These are phyloP conservation scores for Camelus bactrianus DNA, from an alignment of 2,113 vertebrate genomes.

Conservation along the genomic window DNA sequence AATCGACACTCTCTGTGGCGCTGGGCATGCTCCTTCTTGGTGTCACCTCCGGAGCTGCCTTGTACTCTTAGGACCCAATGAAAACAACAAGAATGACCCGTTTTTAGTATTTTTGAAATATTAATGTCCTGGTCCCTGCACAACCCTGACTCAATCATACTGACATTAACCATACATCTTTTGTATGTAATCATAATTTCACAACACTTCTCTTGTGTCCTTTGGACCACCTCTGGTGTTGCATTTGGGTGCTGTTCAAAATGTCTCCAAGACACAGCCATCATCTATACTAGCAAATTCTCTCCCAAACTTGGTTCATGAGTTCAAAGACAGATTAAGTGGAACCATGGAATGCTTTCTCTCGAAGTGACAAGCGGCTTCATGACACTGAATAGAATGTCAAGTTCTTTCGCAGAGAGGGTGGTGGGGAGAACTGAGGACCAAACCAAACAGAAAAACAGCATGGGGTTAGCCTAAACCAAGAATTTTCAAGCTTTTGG, in stretches of 20 bases:
- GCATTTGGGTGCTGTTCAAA: not conserved
- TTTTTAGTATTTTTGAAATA: not conserved
- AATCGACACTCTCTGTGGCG: not conserved
- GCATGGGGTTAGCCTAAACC: too few relatives aligned
- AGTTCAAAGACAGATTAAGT: slow-evolving; percentile 4
- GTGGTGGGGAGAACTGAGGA: not conserved
- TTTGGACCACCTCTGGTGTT: not conserved
- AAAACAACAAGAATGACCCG: not conserved
- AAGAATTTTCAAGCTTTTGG: not conserved
- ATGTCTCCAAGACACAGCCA: not conserved
- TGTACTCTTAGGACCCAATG: not conserved
- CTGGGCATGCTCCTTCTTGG: not conserved
- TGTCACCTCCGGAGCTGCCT: not conserved
- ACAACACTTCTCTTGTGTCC: not conserved
- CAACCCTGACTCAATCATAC: not conserved
- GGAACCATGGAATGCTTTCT: not conserved
- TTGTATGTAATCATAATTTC: slow-evolving; percentile 30
- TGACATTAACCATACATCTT: not conserved
- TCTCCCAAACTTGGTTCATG: not conserved
- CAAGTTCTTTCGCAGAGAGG: not conserved
- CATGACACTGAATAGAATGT: not conserved
- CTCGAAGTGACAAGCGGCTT: not conserved
- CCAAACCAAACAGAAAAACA: not conserved
- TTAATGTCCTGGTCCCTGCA: not conserved
- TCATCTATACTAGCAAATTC: not conserved